phyloP scores from a whole-genome alignment of 2,797 vertebrate species.

The Chelmon rostratus region DNA sequence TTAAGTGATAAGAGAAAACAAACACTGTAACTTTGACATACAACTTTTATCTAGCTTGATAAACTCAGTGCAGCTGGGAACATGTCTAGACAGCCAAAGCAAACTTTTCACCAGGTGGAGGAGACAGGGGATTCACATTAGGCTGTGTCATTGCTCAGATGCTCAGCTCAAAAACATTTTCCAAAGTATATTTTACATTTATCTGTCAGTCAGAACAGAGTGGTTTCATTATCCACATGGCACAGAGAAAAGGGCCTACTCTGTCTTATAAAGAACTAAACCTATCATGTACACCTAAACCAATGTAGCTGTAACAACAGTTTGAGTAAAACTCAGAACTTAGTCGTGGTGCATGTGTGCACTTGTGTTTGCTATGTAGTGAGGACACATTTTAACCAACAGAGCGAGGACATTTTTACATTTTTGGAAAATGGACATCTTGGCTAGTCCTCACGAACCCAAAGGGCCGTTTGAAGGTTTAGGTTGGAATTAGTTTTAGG shows the following conservation, averaged over 20 bases:
- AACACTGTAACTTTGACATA: constrained; percentile 16
- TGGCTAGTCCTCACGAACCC: too few species aligned
- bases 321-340: not conserved
- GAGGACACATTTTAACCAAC: too few species aligned
- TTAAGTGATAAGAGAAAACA: constrained; percentile 27
- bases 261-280: not conserved
- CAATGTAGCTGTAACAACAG: not conserved
- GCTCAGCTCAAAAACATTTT: constrained; percentile 9
- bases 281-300: too few species aligned
- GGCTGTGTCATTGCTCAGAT: not conserved
- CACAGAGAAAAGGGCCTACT: not conserved
- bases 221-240: not conserved
- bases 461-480: too few species aligned
- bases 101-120: constrained; percentile 10
- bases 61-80: constrained; percentile 29
- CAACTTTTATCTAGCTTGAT: constrained; percentile 21
- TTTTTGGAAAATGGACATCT: too few species aligned
- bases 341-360: not conserved
- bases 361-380: too few species aligned
- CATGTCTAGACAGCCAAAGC: constrained; percentile 17
- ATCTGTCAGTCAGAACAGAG: not conserved
- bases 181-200: constrained; percentile 12
- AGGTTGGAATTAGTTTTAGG: too few species aligned
- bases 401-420: too few species aligned
- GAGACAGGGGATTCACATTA: constrained; percentile 17